phyloP scores from a whole-genome alignment of 2,888 invertebrate genomes.

The Noctua fimbriata region DNA sequence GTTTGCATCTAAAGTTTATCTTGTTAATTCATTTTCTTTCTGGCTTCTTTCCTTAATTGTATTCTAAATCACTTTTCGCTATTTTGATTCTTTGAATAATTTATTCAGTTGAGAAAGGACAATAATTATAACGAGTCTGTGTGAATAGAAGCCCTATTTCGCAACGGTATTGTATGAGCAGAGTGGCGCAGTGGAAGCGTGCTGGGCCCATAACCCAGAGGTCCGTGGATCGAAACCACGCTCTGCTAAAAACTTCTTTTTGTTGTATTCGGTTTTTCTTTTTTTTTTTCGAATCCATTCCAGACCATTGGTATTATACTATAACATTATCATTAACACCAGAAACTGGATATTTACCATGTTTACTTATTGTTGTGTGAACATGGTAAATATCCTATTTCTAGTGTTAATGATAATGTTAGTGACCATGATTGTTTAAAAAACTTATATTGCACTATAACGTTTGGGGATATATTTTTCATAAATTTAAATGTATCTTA shows the following conservation, averaged over 20 bases:
- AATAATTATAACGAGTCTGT: too few relatives aligned
- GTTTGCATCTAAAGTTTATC: constrained; percentile 13
- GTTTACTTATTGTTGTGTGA: too few relatives aligned
- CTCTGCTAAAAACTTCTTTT: constrained; percentile 88
- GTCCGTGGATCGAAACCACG: constrained; percentile 97
- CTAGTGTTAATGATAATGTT: too few relatives aligned
- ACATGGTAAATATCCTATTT: too few relatives aligned
- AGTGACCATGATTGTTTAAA: too few relatives aligned
- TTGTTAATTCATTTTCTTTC: neutral
- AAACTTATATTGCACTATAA: neutral
- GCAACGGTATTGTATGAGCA: constrained; percentile 81
- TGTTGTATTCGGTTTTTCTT: neutral
- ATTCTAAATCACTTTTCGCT: neutral
- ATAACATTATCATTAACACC: too few relatives aligned
- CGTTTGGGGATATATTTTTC: neutral
- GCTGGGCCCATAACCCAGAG: constrained; percentile 96
- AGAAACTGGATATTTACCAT: too few relatives aligned
- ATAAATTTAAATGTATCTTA: neutral
- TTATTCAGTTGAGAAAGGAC: neutral
- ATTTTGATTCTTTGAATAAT: neutral
- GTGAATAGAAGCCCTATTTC: constrained; percentile 5
- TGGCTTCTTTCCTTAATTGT: neutral
- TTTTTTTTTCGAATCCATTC: neutral
- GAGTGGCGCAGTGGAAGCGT: constrained; percentile 96
- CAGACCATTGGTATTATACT: too few relatives aligned